Conservation (phyloP, 2,888 invertebrate species). For the Lasioglossum pauxillum region DNA sequence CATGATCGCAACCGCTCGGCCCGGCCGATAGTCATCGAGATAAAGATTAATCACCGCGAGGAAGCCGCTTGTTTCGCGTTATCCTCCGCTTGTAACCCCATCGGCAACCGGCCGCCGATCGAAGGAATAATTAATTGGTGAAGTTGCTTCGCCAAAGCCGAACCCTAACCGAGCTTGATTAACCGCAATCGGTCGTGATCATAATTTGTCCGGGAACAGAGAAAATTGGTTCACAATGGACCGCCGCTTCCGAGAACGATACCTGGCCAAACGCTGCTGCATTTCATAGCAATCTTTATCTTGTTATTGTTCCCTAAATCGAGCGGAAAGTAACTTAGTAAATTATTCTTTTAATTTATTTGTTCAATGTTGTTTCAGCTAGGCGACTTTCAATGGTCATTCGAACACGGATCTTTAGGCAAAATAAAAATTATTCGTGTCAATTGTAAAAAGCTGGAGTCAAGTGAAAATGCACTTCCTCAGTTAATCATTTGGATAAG, state of each 20-base stretch:
- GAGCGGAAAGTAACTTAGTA: not conserved
- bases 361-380: no score
- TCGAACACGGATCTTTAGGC: no score
- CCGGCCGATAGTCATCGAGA: conserved; percentile 30
- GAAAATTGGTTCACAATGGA: not conserved
- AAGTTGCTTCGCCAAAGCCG: not conserved
- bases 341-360: not conserved
- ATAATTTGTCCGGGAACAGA: not conserved
- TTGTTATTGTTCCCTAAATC: not conserved
- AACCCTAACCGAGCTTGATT: not conserved
- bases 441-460: not conserved
- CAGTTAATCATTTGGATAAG: not conserved
- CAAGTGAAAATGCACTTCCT: not conserved
- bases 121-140: not conserved
- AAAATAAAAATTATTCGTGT: no score
- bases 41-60: conserved; percentile 24
- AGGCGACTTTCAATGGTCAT: no score
- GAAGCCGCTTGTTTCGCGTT: conserved; percentile 34
- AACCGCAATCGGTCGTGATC: conserved; percentile 6
- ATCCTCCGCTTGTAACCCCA: not conserved
- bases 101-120: not conserved
- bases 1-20: conserved; percentile 17
- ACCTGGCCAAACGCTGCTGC: not conserved
- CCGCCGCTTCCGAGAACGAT: not conserved
- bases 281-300: not conserved